Evolutionary conservation across 2,888 invertebrate species (phyloP).

Genomic region (Pinctada fucata): DNA sequence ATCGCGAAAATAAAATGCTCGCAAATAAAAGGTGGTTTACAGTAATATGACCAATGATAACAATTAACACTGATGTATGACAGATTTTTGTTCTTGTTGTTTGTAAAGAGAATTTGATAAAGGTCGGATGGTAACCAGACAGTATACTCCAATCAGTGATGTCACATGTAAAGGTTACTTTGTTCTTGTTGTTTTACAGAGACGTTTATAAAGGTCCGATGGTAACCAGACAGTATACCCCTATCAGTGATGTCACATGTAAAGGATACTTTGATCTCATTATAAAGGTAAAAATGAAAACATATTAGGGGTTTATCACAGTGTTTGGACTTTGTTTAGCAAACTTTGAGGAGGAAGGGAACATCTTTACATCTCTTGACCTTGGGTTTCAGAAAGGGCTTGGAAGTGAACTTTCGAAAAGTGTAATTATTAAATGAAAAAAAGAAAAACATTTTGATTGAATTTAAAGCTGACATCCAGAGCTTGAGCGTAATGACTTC

Average conservation of each 20-base stretch:
- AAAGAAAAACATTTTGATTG: no score
- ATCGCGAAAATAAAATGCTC: no score
- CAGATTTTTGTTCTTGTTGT: not conserved
- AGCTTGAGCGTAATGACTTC: no score
- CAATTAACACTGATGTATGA: no score
- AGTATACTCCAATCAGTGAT: constrained; percentile 80
- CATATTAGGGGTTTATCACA: not conserved
- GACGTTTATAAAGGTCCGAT: constrained; percentile 51
- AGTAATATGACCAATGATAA: no score
- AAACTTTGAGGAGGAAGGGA: not conserved
- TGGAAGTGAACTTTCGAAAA: no score
- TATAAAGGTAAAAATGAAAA: constrained; percentile 78
- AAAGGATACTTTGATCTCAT: constrained; percentile 80
- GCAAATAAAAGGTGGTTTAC: no score
- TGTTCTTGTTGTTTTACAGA: constrained; percentile 76
- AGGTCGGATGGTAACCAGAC: constrained; percentile 76
- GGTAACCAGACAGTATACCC: constrained; percentile 80
- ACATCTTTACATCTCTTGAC: not conserved
- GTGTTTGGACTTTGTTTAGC: not conserved
- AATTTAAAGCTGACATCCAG: no score
- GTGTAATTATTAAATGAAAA: no score
- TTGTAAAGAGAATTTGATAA: constrained; percentile 48
- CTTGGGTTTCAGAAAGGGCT: not conserved
- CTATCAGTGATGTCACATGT: constrained; percentile 75
- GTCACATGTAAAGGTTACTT: constrained; percentile 77